Evolutionary conservation across 2,113 vertebrate species (phyloP).

Genomic region (Misgurnus anguillicaudatus): DNA sequence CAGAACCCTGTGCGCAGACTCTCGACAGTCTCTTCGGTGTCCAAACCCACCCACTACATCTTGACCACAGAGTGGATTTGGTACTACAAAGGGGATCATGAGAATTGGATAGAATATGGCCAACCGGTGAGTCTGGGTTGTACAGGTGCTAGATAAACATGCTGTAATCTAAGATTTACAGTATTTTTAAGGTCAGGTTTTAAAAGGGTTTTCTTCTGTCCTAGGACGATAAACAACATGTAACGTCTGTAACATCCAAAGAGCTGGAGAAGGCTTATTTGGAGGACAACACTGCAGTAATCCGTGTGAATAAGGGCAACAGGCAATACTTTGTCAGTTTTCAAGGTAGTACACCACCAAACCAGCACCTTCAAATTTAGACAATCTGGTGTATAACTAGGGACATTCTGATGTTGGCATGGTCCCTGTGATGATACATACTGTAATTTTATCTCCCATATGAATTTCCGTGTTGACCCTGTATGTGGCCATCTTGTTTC

Average conservation of each 20-base stretch:
- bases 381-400: too few relatives aligned
- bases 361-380: not conserved
- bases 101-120: constrained; percentile 71
- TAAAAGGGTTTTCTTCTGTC: not conserved
- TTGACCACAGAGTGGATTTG: constrained; percentile 72
- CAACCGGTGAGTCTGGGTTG: constrained; percentile 59
- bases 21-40: constrained; percentile 66
- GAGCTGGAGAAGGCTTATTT: constrained; percentile 78
- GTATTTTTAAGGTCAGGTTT: not conserved
- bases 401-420: too few relatives aligned
- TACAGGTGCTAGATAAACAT: not conserved
- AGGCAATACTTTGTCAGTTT: constrained; percentile 78
- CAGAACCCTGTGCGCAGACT: constrained; percentile 63
- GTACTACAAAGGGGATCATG: constrained; percentile 69
- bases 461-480: too few relatives aligned
- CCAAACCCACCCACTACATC: constrained; percentile 62
- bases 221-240: constrained; percentile 70
- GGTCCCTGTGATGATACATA: too few relatives aligned
- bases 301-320: constrained; percentile 73
- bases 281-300: constrained; percentile 51
- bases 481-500: too few relatives aligned
- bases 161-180: not conserved
- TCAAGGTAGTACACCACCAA: constrained; percentile 69
- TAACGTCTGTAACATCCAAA: constrained; percentile 73
- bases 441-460: too few relatives aligned